A percentile compares a stretch with the other conserved stretches of the same genome.
phyloP scores from a whole-genome alignment of 1,140 invertebrate genomes.

The Antheraea pernyi region DNA sequence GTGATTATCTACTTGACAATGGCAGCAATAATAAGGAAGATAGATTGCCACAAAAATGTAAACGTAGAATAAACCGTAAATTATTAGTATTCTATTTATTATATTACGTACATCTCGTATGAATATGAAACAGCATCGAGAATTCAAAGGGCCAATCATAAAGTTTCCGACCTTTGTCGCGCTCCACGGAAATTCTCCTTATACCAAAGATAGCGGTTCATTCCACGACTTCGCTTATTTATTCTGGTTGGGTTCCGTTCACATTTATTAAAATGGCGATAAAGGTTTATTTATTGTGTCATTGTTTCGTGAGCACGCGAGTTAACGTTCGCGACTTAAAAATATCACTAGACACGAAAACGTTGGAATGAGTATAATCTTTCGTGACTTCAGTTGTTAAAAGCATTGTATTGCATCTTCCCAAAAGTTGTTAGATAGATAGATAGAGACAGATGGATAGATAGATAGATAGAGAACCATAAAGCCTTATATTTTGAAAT shows the following conservation, averaged over 20 bases:
- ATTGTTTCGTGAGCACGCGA: conserved; percentile 56
- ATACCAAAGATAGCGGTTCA: conserved; percentile 50
- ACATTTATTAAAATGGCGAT: conserved; percentile 75
- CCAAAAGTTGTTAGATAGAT: not conserved
- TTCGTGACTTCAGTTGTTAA: conserved; percentile 7
- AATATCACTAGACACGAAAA: not conserved
- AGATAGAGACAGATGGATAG: too few relatives aligned
- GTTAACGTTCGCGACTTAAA: conserved; percentile 17
- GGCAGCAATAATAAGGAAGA: too few relatives aligned
- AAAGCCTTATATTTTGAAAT: not conserved
- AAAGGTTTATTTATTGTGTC: conserved; percentile 71
- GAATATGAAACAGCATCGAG: conserved; percentile 13
- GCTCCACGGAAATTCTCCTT: conserved; percentile 30
- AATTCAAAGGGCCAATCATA: conserved; percentile 30
- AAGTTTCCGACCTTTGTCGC: conserved; percentile 13
- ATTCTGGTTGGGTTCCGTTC: conserved; percentile 54
- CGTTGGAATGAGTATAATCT: not conserved
- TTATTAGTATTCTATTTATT: conserved; percentile 7
- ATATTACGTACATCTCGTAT: conserved; percentile 21
- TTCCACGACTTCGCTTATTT: conserved; percentile 51
- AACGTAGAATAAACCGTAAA: not conserved
- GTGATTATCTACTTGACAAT: too few relatives aligned
- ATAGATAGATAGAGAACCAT: too few relatives aligned
- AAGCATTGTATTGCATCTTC: not conserved
- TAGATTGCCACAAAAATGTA: too few relatives aligned